phyloP scores from a whole-genome alignment of 2,797 vertebrate species.

The Phataginus tricuspis region DNA sequence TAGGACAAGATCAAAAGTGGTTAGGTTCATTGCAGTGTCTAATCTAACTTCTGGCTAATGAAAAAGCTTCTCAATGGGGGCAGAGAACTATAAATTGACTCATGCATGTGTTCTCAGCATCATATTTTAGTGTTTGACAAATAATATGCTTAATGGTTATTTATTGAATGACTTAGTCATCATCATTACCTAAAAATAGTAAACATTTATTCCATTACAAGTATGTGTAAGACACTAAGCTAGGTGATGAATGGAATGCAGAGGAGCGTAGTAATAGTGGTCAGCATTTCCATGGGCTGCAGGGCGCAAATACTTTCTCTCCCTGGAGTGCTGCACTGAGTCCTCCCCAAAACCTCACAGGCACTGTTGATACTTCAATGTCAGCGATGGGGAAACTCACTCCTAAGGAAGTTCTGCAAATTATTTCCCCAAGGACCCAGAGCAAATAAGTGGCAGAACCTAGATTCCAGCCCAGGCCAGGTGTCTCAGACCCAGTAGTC shows the following conservation, averaged over 20 bases:
- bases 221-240: background rate
- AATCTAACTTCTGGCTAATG: background rate
- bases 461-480: background rate
- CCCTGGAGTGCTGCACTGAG: background rate
- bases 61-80: background rate
- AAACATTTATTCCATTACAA: background rate
- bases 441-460: background rate
- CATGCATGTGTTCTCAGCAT: background rate
- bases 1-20: background rate
- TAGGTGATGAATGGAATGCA: background rate
- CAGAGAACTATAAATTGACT: background rate
- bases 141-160: background rate
- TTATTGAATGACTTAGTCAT: constrained; percentile 34
- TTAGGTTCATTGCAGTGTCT: background rate
- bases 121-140: constrained; percentile 29
- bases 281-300: background rate
- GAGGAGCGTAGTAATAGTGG: background rate
- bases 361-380: accelerated
- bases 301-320: background rate
- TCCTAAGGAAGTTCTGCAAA: background rate
- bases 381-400: background rate
- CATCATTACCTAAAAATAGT: background rate
- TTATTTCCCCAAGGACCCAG: background rate
- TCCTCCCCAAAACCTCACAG: background rate
- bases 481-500: background rate